Percentiles rank a stretch among this genome's conserved stretches.
Conservation (phyloP, 2,113 vertebrate genomes). For the Sialia sialis region DNA sequence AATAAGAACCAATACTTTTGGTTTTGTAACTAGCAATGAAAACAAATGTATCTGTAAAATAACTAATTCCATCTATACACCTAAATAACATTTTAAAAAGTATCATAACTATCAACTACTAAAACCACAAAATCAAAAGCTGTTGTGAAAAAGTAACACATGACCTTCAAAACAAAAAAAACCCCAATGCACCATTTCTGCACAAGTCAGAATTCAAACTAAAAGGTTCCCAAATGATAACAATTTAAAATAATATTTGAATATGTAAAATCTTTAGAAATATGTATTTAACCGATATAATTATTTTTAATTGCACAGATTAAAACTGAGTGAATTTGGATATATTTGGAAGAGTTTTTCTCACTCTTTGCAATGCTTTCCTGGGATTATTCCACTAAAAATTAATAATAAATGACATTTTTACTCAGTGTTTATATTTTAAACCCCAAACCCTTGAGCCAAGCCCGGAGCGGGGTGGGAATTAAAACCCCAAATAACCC, state of each 20-base stretch:
- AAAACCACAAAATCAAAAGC: not conserved
- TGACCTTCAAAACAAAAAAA: not conserved
- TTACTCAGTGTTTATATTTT: not conserved
- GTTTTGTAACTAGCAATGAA: not conserved
- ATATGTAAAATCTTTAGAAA: not conserved
- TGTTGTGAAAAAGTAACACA: not conserved
- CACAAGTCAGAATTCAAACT: not conserved
- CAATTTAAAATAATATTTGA: not conserved
- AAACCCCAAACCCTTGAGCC: not conserved
- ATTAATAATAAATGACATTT: not conserved
- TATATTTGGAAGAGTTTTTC: not conserved
- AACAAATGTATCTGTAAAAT: not conserved
- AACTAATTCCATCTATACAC: not conserved
- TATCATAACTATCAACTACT: not conserved
- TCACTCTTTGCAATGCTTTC: not conserved
- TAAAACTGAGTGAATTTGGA: not conserved
- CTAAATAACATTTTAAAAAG: not conserved
- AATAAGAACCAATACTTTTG: not conserved
- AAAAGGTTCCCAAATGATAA: not conserved
- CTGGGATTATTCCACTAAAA: not conserved
- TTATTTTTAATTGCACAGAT: not conserved
- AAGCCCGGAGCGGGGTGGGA: not conserved
- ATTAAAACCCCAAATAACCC: not conserved
- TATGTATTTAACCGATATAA: not conserved
- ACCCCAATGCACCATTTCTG: not conserved